Evolutionary conservation across 2,113 vertebrate genomes (phyloP).

Genomic region (Embiotoca jacksoni): DNA sequence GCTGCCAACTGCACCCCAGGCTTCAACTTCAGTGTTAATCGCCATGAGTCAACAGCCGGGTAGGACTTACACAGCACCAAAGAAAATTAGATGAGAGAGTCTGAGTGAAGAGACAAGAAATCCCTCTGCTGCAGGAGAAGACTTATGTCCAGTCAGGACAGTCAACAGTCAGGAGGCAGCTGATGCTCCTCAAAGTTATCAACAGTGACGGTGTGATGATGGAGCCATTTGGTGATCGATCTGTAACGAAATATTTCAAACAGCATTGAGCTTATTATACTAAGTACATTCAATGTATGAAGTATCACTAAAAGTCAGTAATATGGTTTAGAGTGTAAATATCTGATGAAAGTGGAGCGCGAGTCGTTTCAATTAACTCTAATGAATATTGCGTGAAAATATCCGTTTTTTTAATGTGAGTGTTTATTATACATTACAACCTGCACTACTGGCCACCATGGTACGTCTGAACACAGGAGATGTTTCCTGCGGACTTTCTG

Average conservation of each 20-base stretch:
- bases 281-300: not conserved
- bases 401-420: not conserved
- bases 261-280: not conserved
- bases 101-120: not conserved
- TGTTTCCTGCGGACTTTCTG: too few species aligned
- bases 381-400: too few species aligned
- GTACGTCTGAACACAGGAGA: too few species aligned
- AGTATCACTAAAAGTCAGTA: too few species aligned
- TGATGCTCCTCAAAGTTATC: not conserved
- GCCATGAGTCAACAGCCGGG: constrained; percentile 76
- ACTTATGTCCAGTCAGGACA: not conserved
- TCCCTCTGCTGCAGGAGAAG: not conserved
- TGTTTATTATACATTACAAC: not conserved
- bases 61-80: not conserved
- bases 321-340: too few species aligned
- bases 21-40: constrained; percentile 88
- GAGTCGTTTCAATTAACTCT: too few species aligned
- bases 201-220: not conserved
- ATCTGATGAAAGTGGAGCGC: too few species aligned
- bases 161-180: not conserved
- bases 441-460: not conserved
- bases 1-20: constrained; percentile 84
- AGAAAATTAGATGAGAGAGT: constrained; percentile 4
- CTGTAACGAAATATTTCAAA: constrained; percentile 51
- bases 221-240: constrained; percentile 16